phyloP scores from a whole-genome alignment of 1,140 invertebrate species.

The Theocolax elegans region DNA sequence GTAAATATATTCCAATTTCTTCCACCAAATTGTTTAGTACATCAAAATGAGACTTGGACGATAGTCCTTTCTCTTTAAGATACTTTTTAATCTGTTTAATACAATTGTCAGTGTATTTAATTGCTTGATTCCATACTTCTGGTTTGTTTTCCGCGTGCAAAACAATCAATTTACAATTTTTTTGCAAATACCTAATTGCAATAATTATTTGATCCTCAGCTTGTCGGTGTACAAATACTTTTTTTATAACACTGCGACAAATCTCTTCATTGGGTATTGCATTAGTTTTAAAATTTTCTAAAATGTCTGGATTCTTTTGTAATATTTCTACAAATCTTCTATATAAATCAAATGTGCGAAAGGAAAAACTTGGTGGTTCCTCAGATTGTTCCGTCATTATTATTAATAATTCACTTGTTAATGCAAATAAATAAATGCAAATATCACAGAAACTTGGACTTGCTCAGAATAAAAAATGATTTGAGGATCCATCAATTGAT shows the following conservation, averaged over 20 bases:
- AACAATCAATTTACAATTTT: constrained; percentile 9
- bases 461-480: no score
- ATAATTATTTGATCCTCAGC: background rate
- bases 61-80: background rate
- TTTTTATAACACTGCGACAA: background rate
- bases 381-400: background rate
- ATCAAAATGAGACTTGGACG: background rate
- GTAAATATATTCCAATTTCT: background rate
- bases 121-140: constrained; percentile 9
- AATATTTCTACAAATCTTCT: constrained; percentile 27
- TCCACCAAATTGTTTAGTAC: background rate
- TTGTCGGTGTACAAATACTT: background rate
- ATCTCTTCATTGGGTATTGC: background rate
- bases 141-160: constrained; percentile 18
- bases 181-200: background rate
- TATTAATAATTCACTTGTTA: no score
- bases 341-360: constrained; percentile 27
- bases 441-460: no score
- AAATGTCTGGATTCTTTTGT: background rate
- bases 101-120: constrained; percentile 14
- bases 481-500: no score
- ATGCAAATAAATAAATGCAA: no score
- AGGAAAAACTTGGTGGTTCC: constrained; percentile 6
- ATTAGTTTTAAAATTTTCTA: constrained; percentile 20
- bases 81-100: background rate